Evolutionary conservation across 2,797 vertebrate species (phyloP).

Genomic region (Gymnothorax reevesii): DNA sequence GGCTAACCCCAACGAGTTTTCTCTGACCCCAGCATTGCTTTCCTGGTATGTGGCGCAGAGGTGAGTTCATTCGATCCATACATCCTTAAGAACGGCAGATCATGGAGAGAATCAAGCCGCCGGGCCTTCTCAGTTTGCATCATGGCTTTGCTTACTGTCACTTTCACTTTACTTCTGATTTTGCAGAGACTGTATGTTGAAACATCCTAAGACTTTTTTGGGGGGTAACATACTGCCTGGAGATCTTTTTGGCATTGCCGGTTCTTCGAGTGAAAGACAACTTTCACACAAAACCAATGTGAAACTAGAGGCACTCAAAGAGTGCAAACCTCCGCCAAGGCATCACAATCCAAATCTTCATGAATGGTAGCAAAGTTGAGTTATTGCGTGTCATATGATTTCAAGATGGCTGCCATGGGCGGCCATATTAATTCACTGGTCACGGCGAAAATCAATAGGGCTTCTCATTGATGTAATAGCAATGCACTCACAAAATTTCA

Average conservation of each 20-base stretch:
- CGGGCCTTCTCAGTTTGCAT: neutral
- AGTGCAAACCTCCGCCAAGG: too few relatives aligned
- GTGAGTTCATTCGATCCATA: slow-evolving; percentile 40
- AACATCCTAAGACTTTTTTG: neutral
- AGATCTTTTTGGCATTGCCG: neutral
- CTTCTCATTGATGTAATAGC: too few relatives aligned
- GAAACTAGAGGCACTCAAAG: too few relatives aligned
- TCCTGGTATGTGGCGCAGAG: slow-evolving; percentile 10
- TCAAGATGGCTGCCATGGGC: too few relatives aligned
- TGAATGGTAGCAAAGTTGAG: too few relatives aligned
- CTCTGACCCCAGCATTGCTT: slow-evolving; percentile 13
- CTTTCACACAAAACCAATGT: too few relatives aligned
- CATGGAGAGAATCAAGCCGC: neutral
- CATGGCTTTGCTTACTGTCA: neutral
- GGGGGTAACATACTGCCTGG: neutral
- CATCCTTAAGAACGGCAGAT: slow-evolving; percentile 26
- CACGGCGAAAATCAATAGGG: too few relatives aligned
- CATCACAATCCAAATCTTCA: too few relatives aligned
- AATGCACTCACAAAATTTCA: too few relatives aligned
- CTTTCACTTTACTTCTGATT: neutral
- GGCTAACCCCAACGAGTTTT: neutral
- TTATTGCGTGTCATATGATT: too few relatives aligned
- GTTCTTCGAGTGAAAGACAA: neutral
- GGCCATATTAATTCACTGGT: too few relatives aligned
- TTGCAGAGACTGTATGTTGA: neutral